A percentile compares a stretch with the other conserved stretches of the same genome.
Evolutionary conservation across 2,888 invertebrate genomes (phyloP).

Genomic region (Polia nebulosa): DNA sequence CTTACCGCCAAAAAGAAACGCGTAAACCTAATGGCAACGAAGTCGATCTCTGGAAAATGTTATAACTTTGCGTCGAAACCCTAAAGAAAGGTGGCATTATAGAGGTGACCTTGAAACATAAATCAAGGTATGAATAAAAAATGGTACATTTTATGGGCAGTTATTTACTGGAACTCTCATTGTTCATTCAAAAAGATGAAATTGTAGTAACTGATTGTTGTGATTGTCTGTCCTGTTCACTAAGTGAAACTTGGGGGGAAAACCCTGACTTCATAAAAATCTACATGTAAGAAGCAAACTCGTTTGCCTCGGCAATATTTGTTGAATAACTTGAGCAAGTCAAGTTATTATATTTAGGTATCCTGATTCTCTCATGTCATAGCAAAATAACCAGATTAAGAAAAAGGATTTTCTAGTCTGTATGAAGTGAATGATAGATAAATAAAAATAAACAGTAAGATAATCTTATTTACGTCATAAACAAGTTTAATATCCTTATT

Average conservation of each 20-base stretch:
- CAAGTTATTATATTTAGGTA: not conserved
- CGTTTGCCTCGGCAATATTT: slow-evolving; percentile 15
- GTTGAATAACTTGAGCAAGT: not conserved
- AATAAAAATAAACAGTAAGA: slow-evolving; percentile 5
- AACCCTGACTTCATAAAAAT: slow-evolving; percentile 14
- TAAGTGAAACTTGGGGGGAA: slow-evolving; percentile 15
- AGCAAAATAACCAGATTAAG: too few relatives aligned
- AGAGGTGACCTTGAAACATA: slow-evolving; percentile 49
- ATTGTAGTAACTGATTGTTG: too few relatives aligned
- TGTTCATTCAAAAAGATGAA: slow-evolving; percentile 32
- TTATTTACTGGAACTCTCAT: slow-evolving; percentile 29
- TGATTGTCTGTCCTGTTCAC: slow-evolving; percentile 25
- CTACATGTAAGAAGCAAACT: not conserved
- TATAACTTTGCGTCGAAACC: slow-evolving; percentile 20
- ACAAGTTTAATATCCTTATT: slow-evolving; percentile 7
- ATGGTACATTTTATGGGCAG: slow-evolving; percentile 16
- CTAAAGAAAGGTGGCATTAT: slow-evolving; percentile 37
- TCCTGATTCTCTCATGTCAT: slow-evolving; percentile 3
- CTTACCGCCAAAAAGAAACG: slow-evolving; percentile 28
- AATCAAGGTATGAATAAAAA: slow-evolving; percentile 43
- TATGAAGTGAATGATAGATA: not conserved
- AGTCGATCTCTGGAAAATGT: slow-evolving; percentile 10
- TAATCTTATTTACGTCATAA: slow-evolving; percentile 22
- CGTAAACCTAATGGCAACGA: slow-evolving; percentile 14
- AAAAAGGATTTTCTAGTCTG: not conserved